Percentiles rank a stretch among this genome's conserved stretches.
These are phyloP conservation scores for Rotaria socialis DNA, from an alignment of 2,888 invertebrate genomes.

Conservation along the genomic window DNA sequence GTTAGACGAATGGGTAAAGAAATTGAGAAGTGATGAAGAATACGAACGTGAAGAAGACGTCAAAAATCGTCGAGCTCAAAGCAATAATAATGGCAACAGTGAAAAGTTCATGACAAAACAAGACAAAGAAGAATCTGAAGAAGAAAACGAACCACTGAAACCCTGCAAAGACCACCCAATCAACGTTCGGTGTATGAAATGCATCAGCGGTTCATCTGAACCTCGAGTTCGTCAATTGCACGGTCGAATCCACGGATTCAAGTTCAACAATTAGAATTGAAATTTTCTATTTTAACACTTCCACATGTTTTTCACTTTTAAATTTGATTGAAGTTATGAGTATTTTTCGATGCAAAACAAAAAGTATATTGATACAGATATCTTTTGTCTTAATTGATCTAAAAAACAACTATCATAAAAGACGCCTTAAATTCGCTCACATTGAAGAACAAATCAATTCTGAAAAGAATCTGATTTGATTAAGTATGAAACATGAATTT, in stretches of 20 bases:
- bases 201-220: background rate
- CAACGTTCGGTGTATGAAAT: background rate
- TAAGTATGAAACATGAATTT: too few species aligned
- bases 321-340: too few species aligned
- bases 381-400: too few species aligned
- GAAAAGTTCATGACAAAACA: background rate
- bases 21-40: background rate
- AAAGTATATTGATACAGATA: too few species aligned
- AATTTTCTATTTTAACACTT: background rate
- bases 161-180: background rate
- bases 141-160: background rate
- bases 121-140: background rate
- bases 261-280: background rate
- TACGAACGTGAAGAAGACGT: conserved; percentile 9
- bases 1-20: background rate
- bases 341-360: too few species aligned
- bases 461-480: too few species aligned
- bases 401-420: too few species aligned
- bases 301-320: too few species aligned
- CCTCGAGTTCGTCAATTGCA: background rate
- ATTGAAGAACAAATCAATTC: too few species aligned
- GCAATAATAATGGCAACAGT: background rate
- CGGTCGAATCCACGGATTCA: background rate
- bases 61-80: background rate
- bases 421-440: too few species aligned